Evolutionary conservation across 2,797 vertebrate species (phyloP), one percentile per base, ranked within the genome.

Genomic region (Delichon dasypus): DNA sequence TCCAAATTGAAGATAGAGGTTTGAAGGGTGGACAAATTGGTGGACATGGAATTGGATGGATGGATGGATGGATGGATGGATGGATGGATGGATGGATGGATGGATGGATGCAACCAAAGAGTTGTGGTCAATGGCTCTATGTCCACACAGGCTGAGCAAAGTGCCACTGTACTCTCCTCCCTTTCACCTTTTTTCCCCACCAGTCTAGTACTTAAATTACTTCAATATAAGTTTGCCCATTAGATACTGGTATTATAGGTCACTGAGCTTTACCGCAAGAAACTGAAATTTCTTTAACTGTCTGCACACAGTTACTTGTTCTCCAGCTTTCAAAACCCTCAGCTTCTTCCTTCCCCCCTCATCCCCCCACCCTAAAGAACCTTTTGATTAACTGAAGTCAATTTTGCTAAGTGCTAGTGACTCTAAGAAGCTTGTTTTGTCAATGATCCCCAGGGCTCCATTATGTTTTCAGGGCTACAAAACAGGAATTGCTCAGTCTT

Each of bases 361-460:
- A n/a, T 40, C 74, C 62, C 38, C 38, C 38, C 38, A 38, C 38
- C 38, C 88, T 19, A 58, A 89, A 94, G 82, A 94, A 91, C 88
- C 60, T 95, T 94, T 74, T 95, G 91, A 97, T 96, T 94, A 97
- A 91, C 94, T 91, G 94, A 95, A 95, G 96, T 91, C 96, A 97
- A 95, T 96, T 97, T 94, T 95, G 91, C 95, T 96, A 97, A 97
- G 96, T 97, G 96, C 96, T 91, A 92, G 85, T 85, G 82, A 72
- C 94, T 95, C 93, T 95, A 70, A 96, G 93, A 93, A 96, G 87
- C 95, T 94, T 88, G 77, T 94, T 95, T 66, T 95, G 65, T 42
- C 95, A 94, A 70, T 85, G 77, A 86, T 97, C 93, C 88, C 96
- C 50, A 80, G 89, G 92, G 95, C 38, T 95, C 86, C 92, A 96